phyloP scores from a whole-genome alignment of 35 echinoderm and acorn worm genomes.

The Nesometra sesokonis region DNA sequence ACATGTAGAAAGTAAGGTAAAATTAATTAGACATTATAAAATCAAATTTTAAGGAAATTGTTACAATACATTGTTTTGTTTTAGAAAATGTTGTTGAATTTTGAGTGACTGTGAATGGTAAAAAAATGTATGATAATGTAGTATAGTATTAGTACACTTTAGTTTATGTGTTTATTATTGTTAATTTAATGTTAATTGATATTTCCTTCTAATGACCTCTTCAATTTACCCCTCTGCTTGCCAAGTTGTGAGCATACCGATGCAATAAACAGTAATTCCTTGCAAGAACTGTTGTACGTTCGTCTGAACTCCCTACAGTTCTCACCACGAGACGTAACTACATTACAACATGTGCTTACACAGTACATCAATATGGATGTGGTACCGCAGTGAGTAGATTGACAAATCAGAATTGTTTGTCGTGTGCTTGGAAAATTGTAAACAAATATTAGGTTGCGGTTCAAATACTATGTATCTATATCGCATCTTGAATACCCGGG shows the following conservation, averaged over 20 bases:
- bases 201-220: neutral
- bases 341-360: neutral
- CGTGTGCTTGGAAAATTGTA: neutral
- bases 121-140: no score
- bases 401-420: neutral
- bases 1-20: no score
- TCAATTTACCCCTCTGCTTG: neutral
- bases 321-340: neutral
- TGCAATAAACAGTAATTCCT: neutral
- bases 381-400: neutral
- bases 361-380: neutral
- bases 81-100: no score
- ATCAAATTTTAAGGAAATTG: no score
- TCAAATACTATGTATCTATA: neutral
- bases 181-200: no score
- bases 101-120: no score
- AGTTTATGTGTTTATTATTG: no score
- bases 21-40: no score
- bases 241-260: neutral
- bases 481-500: neutral
- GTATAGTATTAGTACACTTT: no score
- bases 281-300: neutral
- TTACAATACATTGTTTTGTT: no score
- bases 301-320: neutral
- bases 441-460: neutral